These are phyloP conservation scores for Seriola quinqueradiata DNA, from an alignment of 2,113 vertebrate species.

Conservation along the genomic window DNA sequence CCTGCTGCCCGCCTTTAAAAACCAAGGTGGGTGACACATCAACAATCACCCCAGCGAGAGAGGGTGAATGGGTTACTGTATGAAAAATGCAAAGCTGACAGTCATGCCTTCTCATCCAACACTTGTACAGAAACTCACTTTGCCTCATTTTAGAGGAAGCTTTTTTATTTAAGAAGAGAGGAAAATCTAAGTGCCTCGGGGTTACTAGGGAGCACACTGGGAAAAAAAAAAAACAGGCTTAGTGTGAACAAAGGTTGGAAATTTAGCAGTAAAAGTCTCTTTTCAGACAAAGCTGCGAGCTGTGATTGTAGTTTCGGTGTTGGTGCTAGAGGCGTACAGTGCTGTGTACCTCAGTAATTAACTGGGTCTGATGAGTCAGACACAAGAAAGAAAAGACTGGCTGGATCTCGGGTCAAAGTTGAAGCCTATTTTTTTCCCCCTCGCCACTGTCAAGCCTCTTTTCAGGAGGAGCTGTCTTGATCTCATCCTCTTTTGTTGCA, in stretches of 20 bases:
- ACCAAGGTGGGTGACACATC: slow-evolving; percentile 57
- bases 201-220: slow-evolving; percentile 51
- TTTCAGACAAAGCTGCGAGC: slow-evolving; percentile 45
- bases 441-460: slow-evolving; percentile 23
- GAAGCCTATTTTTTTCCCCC: slow-evolving; percentile 29
- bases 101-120: slow-evolving; percentile 33
- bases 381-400: slow-evolving; percentile 51
- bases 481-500: slow-evolving; percentile 1
- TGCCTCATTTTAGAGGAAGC: slow-evolving; percentile 18
- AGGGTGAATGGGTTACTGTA: slow-evolving; percentile 64
- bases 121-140: slow-evolving; percentile 29
- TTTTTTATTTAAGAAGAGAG: slow-evolving; percentile 19
- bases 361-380: slow-evolving; percentile 69
- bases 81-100: slow-evolving; percentile 65
- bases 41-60: slow-evolving; percentile 29
- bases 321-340: slow-evolving; percentile 51
- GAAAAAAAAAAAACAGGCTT: slow-evolving; percentile 35
- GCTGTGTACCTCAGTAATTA: slow-evolving; percentile 66
- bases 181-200: slow-evolving; percentile 33
- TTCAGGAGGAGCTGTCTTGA: slow-evolving; percentile 11
- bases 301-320: slow-evolving; percentile 43
- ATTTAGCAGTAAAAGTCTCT: slow-evolving; percentile 45
- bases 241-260: slow-evolving; percentile 59
- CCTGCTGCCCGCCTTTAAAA: slow-evolving; percentile 49
- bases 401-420: slow-evolving; percentile 71